A percentile compares a stretch with the other conserved stretches of the same genome.
Conservation (phyloP, 2,888 invertebrate genomes). For the Spodoptera exigua region DNA sequence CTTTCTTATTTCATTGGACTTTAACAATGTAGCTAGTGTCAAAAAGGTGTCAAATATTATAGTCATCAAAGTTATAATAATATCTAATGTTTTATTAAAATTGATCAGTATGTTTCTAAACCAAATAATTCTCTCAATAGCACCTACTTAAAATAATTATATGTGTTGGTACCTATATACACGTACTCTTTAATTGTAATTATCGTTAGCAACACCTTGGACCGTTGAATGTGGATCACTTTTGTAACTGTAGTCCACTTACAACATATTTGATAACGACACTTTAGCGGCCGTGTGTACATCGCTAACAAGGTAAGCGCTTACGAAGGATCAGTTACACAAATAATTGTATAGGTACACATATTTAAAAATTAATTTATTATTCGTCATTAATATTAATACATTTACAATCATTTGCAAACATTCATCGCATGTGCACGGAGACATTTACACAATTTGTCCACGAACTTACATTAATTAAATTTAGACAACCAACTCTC, state of each 20-base stretch:
- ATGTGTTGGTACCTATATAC: slow-evolving; percentile 18
- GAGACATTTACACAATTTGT: slow-evolving; percentile 65
- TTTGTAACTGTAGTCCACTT: slow-evolving; percentile 56
- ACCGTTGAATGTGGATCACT: slow-evolving; percentile 54
- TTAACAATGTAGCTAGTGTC: too few species aligned
- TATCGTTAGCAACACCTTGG: slow-evolving; percentile 46
- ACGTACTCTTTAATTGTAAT: slow-evolving; percentile 33
- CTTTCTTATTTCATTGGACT: too few species aligned
- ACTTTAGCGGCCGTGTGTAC: slow-evolving; percentile 42
- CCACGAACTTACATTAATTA: slow-evolving; percentile 68
- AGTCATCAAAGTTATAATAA: too few species aligned
- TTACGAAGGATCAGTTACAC: slow-evolving; percentile 7
- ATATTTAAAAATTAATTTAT: slow-evolving; percentile 81
- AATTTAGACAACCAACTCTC: slow-evolving; percentile 79
- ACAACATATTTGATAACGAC: slow-evolving; percentile 52
- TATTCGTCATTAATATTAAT: slow-evolving; percentile 66
- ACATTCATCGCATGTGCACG: slow-evolving; percentile 67
- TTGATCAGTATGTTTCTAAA: too few species aligned
- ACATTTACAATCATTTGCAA: slow-evolving; percentile 67
- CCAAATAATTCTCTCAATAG: too few species aligned
- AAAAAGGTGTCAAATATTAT: too few species aligned
- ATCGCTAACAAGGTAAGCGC: slow-evolving; percentile 31
- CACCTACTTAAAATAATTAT: too few species aligned
- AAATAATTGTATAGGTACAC: slow-evolving; percentile 49
- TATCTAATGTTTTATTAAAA: too few species aligned